Evolutionary conservation across 2,113 vertebrate genomes (phyloP), one percentile per base, ranked within the genome.

Genomic region (Pygoscelis antarcticus): DNA sequence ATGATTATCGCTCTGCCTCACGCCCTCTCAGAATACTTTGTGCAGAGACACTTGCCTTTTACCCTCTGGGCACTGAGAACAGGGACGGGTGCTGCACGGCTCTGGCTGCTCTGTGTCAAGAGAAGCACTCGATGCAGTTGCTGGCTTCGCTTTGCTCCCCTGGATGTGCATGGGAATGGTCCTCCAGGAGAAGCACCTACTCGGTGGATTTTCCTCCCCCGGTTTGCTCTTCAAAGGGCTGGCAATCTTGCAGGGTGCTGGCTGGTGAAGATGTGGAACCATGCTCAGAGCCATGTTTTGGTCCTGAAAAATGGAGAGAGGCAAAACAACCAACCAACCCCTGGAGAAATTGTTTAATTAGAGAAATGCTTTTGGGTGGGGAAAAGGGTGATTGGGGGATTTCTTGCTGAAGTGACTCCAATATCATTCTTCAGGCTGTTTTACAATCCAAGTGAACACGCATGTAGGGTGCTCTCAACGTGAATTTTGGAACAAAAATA

Each of bases 1-100:
- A n/a, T 22, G 77, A 44, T 66, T 42, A 22, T 44, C 2, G 30
- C 57, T 84, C 30, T 52, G 29, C 49, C 32, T 82, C 6, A 1
- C 65, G 27, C 21, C 55, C 46, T 71, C 26, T 52, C 30, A 46
- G 52, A 75, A 27, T 36, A 13, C 15, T 69, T 74, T 4, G 17
- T 83, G 46, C n/a, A 49, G 34, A 30, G 9, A 11, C 36, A 25
- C 21, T 68, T 75, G 52, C 40, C 40, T 36, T 51, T 55, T 40
- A 10, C n/a, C 47, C 51, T 26, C 54, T 16, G 76, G n/a, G 32
- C 11, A 6, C 58, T 13, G 42, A 6, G 36, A 32, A 18, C 2
- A 1, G n/a, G 30, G 58, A 9, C 8, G 19, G 1, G 3, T 16
- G 29, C 46, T 26, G 46, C 55, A 8, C 0, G 0, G 44, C 52